Evolutionary conservation across 2,888 invertebrate genomes (phyloP), one percentile per base, ranked within the genome.

Genomic region (Galeopsomyia nigrocyanea): DNA sequence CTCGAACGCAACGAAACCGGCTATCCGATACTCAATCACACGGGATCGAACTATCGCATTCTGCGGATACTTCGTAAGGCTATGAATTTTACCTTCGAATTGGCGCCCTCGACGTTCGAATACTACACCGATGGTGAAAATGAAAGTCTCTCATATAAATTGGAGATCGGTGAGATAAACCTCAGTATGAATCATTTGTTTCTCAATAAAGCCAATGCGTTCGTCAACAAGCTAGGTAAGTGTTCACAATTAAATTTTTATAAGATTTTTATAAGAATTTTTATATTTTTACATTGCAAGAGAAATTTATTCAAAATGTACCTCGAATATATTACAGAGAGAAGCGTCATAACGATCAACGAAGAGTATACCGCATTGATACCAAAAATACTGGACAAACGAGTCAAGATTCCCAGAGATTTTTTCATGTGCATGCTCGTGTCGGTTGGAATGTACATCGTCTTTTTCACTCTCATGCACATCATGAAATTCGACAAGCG

Each of bases 131-230:
- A 47, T 3, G 47, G 22, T 16, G 1, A 56, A 0, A 47, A 56
- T 5, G 22, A 65, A 7, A 65, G 56, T 46, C 26, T 56, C 1
- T 55, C 22, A 5, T 17, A 65, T 10, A n/a, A 46, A 47, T 21
- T 65, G 16, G 0, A 46, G 1, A 10, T 14, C 2, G 65, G 65
- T 5, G 65, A 65, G 19, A 65, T 65, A 21, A 65, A 65, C 46
- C 17, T 65, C 19, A 65, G 56, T 22, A 47, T 46, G 22, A 65
- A 65, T 49, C 65, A 65, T 47, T 21, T 65, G 6, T 65, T 65
- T 14, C 55, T 65, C 16, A 19, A 46, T 9, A 65, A 56, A 22
- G 10, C 21, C 0, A 46, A 1, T 19, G 47, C 47, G 7, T 9
- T 46, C 0, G 21, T 56, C n/a, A 16, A 1, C 0, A 21, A 21